Base-by-base conservation (phyloP, 64 coral and sea anemone genomes). In the Cladopsammia gracilis region DNA sequence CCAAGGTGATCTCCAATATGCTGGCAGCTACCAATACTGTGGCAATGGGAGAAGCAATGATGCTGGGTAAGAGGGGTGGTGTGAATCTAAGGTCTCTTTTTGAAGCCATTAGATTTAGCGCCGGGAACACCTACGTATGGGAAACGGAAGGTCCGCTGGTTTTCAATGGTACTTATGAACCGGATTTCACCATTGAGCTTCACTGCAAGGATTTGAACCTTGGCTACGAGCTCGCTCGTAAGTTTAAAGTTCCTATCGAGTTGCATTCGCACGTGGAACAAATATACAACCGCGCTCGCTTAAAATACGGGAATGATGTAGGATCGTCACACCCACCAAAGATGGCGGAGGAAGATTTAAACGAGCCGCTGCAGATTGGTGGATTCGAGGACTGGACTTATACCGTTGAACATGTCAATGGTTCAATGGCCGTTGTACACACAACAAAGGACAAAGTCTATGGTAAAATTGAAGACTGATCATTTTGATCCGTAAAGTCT, bases 1-100 rank as follows among this genome's bases (percentile, higher is more conserved):
- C 83, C 13, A 98, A 98, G 70, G 96, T 94, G 18, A 91, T 98
- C 62, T 91, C 92, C 43, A 98, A 98, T 79, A 98, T 98, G 96
- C 58, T 98, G 58, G 89, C 69, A 65, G 96, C 82, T 42, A 82
- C 78, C 20, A 93, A 94, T 70, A 42, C 88, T 18, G 85, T 98
- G 12, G 73, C 92, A 3, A 89, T 89, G 51, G 89, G 83, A 0
- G 96, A 98, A 44, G 96, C 92, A 2, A 76, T 98, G 46, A 75
- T 98, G 26, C 14, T 98, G 48, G 96, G 87, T 0, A 98, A 98
- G 43, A 91, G 91, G 23, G 62, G 87, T 20, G 96, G 96, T 10
- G 69, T 98, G 23, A 73, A 90, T 23, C 58, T 92, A 9, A 77
- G 87, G 19, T 90, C 56, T 10, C 87, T 98, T 20, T 98, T 94